A percentile compares a stretch with the other conserved stretches of the same genome.
phyloP scores from a whole-genome alignment of 2,113 vertebrate species.

The Riparia riparia region DNA sequence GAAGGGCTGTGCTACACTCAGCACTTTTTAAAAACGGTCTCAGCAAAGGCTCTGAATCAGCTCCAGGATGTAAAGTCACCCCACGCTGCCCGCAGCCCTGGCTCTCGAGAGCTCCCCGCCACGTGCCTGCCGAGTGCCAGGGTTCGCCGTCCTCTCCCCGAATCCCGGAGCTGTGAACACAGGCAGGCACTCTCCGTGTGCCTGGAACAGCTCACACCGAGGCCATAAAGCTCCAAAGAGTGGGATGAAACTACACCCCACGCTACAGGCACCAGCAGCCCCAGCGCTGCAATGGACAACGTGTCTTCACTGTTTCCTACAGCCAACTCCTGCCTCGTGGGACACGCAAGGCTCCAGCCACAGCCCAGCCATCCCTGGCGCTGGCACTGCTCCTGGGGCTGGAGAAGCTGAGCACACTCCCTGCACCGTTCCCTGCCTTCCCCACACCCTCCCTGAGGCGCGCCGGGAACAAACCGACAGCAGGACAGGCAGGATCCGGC shows the following conservation, averaged over 20 bases:
- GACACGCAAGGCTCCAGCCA: fast-evolving
- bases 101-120: neutral
- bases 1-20: slow-evolving; percentile 55
- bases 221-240: fast-evolving
- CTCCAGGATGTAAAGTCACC: slow-evolving; percentile 49
- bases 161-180: neutral
- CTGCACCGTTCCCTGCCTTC: neutral
- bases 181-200: fast-evolving
- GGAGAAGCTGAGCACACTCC: fast-evolving
- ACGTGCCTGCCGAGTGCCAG: fast-evolving
- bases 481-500: fast-evolving
- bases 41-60: slow-evolving; percentile 45
- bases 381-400: fast-evolving
- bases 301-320: neutral
- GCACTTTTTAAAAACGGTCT: slow-evolving; percentile 57
- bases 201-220: neutral
- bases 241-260: fast-evolving
- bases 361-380: neutral
- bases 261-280: neutral
- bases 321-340: neutral
- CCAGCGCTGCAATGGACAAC: neutral
- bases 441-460: fast-evolving
- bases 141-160: neutral
- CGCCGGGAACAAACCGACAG: neutral
- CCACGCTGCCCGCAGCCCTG: neutral